Base-by-base conservation (phyloP, 2,888 invertebrate species). In the Drosophila atroscutellata region DNA sequence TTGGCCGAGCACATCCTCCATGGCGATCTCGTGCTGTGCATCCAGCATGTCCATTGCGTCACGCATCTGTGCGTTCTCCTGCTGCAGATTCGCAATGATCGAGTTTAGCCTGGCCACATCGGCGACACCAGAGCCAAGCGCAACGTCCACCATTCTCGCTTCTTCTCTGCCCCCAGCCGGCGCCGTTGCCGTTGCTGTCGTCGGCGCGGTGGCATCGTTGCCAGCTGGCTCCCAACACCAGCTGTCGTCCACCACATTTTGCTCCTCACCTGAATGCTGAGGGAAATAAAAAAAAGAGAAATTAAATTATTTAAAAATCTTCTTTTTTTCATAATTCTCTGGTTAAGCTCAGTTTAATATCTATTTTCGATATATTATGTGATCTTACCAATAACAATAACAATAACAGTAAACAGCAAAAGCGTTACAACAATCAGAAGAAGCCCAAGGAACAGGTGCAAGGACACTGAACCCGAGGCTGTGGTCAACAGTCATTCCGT, bases 41-140 rank as follows among this genome's bases (percentile, higher is more conserved):
- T 97, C 97, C 79, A 97, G 92, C 89, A 96, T 96, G 81, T 96
- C 96, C 61, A 97, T 91, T 73, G 94, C 94, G 66, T 89, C 92
- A 79, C 94, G 94, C 71, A 94, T 91, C 67, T 94, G 93, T 28
- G 88, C 92, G 55, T 94, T 93, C 83, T 93, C 94, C 30, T 88
- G 80, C 24, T 93, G 84, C 63, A 95, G 89, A 47, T 89, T 90
- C 75, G 93, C 93, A 11, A 94, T 93, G 86, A 94, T 93, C n/a
- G 84, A 87, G 18, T 92, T 92, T 65, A 94, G 93, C 52, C 70
- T 77, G 9, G 62, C 36, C 60, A 77, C 45, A 36, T 83, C 80
- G 7, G 57, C 24, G 49, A 45, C 32, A 3, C 36, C 24, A 28
- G 55, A 13, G 18, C 37, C 72, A 45, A 83, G 56, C 28, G 83